Evolutionary conservation across 1,140 invertebrate species (phyloP).

Genomic region (Brachionus paranguensis): DNA sequence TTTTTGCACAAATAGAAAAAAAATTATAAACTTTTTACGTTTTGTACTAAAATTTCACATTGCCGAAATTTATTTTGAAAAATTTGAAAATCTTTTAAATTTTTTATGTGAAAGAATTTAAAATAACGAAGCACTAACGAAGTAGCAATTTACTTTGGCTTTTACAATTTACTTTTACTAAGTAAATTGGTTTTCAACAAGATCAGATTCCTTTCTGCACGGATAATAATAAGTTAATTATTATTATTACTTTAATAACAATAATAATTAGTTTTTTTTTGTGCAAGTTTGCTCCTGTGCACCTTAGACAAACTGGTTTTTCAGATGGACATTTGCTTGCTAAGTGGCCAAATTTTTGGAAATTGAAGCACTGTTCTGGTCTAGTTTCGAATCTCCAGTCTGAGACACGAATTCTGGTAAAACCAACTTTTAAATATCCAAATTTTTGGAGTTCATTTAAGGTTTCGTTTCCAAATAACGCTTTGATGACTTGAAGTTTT

Average conservation of each 20-base stretch:
- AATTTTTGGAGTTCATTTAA: not conserved
- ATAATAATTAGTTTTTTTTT: too few species aligned
- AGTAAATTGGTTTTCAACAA: constrained; percentile 86
- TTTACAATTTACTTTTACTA: too few species aligned
- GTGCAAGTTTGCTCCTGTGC: not conserved
- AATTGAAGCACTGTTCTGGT: not conserved
- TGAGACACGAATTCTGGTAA: not conserved
- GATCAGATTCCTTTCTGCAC: constrained; percentile 69
- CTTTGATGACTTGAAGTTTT: not conserved
- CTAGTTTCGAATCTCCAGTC: not conserved
- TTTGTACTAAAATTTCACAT: too few species aligned
- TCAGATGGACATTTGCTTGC: not conserved
- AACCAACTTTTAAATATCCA: not conserved
- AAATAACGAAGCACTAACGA: too few species aligned
- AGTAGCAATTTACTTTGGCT: too few species aligned
- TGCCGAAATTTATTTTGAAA: too few species aligned
- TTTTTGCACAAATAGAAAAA: too few species aligned
- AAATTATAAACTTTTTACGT: too few species aligned
- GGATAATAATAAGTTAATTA: too few species aligned
- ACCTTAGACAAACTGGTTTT: not conserved
- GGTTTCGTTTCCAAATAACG: not conserved
- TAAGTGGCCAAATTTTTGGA: not conserved
- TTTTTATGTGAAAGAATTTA: too few species aligned
- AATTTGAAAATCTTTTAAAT: too few species aligned
- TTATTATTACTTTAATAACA: too few species aligned